phyloP scores from a whole-genome alignment of 1,140 invertebrate species.

The Rhopalosiphum maidis region DNA sequence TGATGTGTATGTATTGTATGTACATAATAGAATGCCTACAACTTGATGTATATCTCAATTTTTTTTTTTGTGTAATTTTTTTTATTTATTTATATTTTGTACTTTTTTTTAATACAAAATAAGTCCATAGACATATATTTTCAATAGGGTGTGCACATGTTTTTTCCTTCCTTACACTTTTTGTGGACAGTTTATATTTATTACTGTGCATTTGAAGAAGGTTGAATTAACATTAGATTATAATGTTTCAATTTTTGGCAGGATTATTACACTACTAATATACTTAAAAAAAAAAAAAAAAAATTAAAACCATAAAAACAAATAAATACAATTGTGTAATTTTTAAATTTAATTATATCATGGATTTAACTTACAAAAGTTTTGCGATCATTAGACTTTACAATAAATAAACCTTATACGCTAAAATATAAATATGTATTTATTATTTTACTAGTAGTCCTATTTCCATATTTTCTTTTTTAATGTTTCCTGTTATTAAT shows the following conservation, averaged over 20 bases:
- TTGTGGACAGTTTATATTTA: slow-evolving; percentile 33
- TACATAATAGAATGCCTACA: slow-evolving; percentile 58
- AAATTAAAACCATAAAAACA: neutral
- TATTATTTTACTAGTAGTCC: neutral
- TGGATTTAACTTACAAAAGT: slow-evolving; percentile 50
- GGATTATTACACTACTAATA: slow-evolving; percentile 52
- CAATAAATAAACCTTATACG: slow-evolving; percentile 55
- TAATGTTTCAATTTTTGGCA: slow-evolving; percentile 48
- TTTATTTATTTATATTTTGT: slow-evolving; percentile 58
- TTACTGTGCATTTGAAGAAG: slow-evolving; percentile 49
- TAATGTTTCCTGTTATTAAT: neutral
- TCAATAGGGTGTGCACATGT: slow-evolving; percentile 56
- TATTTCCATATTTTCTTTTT: neutral
- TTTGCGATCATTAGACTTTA: slow-evolving; percentile 54
- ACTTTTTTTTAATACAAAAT: slow-evolving; percentile 58
- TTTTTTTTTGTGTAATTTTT: slow-evolving; percentile 58
- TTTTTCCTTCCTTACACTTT: slow-evolving; percentile 53
- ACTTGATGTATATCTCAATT: slow-evolving; percentile 56
- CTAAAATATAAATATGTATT: slow-evolving; percentile 47
- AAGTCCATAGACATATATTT: slow-evolving; percentile 57
- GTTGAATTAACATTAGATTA: slow-evolving; percentile 55
- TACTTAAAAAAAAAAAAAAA: neutral
- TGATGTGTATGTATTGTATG: slow-evolving; percentile 57
- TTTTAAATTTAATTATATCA: slow-evolving; percentile 51
- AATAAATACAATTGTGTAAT: slow-evolving; percentile 53